These are phyloP conservation scores for Tortrix viridana DNA, from an alignment of 2,888 invertebrate genomes.

Conservation along the genomic window DNA sequence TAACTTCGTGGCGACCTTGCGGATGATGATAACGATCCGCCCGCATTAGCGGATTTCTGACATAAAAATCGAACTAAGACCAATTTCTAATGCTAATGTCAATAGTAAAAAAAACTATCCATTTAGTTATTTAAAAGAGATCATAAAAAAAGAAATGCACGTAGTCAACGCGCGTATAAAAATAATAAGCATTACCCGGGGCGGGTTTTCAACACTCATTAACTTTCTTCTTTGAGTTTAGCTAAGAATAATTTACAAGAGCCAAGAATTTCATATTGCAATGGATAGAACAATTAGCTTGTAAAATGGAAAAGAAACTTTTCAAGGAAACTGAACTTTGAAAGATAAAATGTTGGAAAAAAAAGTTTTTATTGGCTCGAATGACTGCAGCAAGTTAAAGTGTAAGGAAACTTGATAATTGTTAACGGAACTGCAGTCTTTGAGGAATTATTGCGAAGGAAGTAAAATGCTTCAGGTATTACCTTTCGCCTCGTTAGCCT, in stretches of 20 bases:
- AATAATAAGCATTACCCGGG: neutral
- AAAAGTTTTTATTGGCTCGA: slow-evolving; percentile 29
- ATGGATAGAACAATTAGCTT: slow-evolving; percentile 46
- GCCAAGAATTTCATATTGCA: slow-evolving; percentile 45
- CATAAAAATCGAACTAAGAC: no score
- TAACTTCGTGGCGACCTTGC: no score
- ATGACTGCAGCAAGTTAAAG: slow-evolving; percentile 7
- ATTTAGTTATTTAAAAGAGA: no score
- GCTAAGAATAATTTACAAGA: slow-evolving; percentile 39
- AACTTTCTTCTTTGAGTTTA: slow-evolving; percentile 24
- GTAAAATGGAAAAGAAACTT: slow-evolving; percentile 48
- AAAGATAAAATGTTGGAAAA: slow-evolving; percentile 29
- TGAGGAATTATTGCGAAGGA: slow-evolving; percentile 3
- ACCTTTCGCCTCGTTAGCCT: neutral
- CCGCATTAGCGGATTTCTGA: no score
- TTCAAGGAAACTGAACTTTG: slow-evolving; percentile 34
- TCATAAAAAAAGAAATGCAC: neutral
- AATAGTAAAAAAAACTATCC: no score
- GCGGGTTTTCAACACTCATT: slow-evolving; percentile 15
- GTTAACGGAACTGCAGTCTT: slow-evolving; percentile 20
- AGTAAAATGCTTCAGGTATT: slow-evolving; percentile 7
- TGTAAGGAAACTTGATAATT: slow-evolving; percentile 15
- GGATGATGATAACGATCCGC: no score
- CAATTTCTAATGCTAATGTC: no score
- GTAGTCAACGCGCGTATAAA: slow-evolving; percentile 4